A percentile compares a stretch with the other conserved stretches of the same genome.
Conservation (phyloP, 2,797 vertebrate species). For the Lindbergichthys nudifrons region DNA sequence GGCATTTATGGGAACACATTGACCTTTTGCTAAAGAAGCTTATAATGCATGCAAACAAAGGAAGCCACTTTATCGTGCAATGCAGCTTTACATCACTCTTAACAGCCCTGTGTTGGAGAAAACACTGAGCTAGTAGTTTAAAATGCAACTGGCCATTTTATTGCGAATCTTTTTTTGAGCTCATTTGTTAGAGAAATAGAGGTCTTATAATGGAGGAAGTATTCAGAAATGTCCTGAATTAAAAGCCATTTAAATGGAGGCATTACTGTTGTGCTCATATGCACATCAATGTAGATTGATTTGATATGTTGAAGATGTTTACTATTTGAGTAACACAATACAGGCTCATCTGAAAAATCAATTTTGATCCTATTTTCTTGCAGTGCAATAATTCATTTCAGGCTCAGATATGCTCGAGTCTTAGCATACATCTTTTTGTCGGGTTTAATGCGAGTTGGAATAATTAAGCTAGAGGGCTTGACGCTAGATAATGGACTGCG, state of each 20-base stretch:
- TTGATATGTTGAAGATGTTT: background rate
- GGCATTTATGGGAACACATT: slow-evolving; percentile 48
- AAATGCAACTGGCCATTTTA: slow-evolving; percentile 53
- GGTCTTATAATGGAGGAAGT: background rate
- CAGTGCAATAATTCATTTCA: slow-evolving; percentile 13
- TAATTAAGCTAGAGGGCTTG: slow-evolving; percentile 49
- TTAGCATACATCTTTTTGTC: slow-evolving; percentile 42
- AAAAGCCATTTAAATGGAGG: slow-evolving; percentile 2
- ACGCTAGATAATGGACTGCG: slow-evolving; percentile 60
- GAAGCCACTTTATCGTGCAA: slow-evolving; percentile 18
- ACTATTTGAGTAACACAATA: slow-evolving; percentile 11
- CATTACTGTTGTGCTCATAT: background rate
- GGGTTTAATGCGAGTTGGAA: slow-evolving; percentile 42
- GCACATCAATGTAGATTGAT: background rate
- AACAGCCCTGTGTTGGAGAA: slow-evolving; percentile 44
- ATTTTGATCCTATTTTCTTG: slow-evolving; percentile 51
- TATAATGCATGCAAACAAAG: slow-evolving; percentile 49
- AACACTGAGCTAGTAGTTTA: slow-evolving; percentile 50
- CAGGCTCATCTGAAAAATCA: slow-evolving; percentile 16
- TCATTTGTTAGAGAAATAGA: slow-evolving; percentile 47
- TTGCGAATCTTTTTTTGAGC: slow-evolving; percentile 40
- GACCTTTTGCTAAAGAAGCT: slow-evolving; percentile 60
- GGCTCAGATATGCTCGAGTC: slow-evolving; percentile 6
- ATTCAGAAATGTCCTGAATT: slow-evolving; percentile 30
- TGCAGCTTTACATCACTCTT: slow-evolving; percentile 47